Evolutionary conservation across 2,888 invertebrate species (phyloP).

Genomic region (Celastrina argiolus): DNA sequence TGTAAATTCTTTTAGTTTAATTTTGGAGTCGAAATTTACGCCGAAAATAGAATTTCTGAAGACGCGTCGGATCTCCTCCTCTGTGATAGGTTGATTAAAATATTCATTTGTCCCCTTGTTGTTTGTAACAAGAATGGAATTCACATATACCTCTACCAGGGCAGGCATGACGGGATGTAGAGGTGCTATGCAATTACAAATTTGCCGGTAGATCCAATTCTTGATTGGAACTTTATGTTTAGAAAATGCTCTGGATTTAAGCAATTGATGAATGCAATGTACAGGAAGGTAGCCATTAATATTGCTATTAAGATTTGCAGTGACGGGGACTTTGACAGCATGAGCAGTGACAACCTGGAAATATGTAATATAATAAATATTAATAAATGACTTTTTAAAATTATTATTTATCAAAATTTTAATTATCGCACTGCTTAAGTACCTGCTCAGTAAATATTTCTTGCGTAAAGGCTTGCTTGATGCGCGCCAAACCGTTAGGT

Average conservation of each 20-base stretch:
- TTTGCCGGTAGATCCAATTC: slow-evolving; percentile 97
- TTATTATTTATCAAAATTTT: background rate
- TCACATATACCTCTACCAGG: slow-evolving; percentile 95
- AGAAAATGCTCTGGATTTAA: slow-evolving; percentile 95
- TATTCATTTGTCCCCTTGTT: slow-evolving; percentile 83
- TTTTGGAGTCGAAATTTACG: slow-evolving; percentile 82
- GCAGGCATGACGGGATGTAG: slow-evolving; percentile 95
- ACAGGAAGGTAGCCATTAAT: slow-evolving; percentile 95
- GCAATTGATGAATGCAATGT: slow-evolving; percentile 96
- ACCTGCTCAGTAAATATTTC: slow-evolving; percentile 98
- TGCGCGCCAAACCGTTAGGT: slow-evolving; percentile 90
- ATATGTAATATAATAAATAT: too few relatives aligned
- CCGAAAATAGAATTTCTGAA: slow-evolving; percentile 88
- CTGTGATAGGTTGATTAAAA: slow-evolving; percentile 93
- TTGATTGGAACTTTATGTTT: slow-evolving; percentile 98
- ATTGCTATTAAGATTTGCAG: slow-evolving; percentile 90
- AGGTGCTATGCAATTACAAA: slow-evolving; percentile 92
- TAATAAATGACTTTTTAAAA: background rate
- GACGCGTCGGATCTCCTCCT: slow-evolving; percentile 91
- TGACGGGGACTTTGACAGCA: slow-evolving; percentile 97
- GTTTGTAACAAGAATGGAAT: slow-evolving; percentile 88
- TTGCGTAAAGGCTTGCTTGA: slow-evolving; percentile 96
- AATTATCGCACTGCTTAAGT: slow-evolving; percentile 26
- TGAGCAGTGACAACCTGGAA: slow-evolving; percentile 92
- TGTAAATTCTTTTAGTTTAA: slow-evolving; percentile 55